These are phyloP conservation scores for Pangasius djambal DNA, from an alignment of 2,797 vertebrate genomes.

Conservation along the genomic window DNA sequence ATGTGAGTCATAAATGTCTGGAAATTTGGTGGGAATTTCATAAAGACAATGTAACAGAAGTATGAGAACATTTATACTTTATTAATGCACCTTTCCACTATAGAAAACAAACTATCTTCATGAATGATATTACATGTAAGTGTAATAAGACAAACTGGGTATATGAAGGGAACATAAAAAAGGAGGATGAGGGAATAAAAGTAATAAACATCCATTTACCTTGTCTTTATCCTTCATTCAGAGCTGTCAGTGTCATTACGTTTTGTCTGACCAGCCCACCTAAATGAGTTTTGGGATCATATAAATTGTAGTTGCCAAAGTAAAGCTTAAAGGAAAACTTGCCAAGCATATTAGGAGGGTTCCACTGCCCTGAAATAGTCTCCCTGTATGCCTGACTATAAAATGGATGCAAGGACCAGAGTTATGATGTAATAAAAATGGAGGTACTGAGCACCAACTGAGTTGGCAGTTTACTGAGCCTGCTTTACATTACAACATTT, in stretches of 20 bases:
- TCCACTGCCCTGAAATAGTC: background rate
- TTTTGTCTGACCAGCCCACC: background rate
- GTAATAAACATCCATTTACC: background rate
- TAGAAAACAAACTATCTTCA: background rate
- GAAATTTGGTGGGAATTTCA: slow-evolving; percentile 11
- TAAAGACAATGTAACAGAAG: slow-evolving; percentile 5
- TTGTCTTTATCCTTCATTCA: slow-evolving; percentile 1
- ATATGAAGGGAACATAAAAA: background rate
- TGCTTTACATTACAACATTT: slow-evolving; percentile 48
- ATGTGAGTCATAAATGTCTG: background rate
- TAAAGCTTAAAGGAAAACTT: slow-evolving; percentile 9
- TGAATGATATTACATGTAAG: background rate
- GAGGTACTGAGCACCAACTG: slow-evolving; percentile 49
- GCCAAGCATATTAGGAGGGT: slow-evolving; percentile 1
- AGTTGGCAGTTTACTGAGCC: slow-evolving; percentile 34
- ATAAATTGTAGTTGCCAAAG: slow-evolving; percentile 7
- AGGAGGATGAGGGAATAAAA: background rate
- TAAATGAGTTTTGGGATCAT: slow-evolving; percentile 10
- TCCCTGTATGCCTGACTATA: slow-evolving; percentile 14
- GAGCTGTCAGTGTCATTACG: background rate
- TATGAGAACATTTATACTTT: slow-evolving; percentile 6
- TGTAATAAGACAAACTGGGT: background rate
- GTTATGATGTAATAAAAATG: slow-evolving; percentile 49
- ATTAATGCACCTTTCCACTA: background rate
- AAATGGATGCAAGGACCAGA: slow-evolving; percentile 34